Conservation (phyloP, 1,140 invertebrate species). For the Leptonema lineaticorne region DNA sequence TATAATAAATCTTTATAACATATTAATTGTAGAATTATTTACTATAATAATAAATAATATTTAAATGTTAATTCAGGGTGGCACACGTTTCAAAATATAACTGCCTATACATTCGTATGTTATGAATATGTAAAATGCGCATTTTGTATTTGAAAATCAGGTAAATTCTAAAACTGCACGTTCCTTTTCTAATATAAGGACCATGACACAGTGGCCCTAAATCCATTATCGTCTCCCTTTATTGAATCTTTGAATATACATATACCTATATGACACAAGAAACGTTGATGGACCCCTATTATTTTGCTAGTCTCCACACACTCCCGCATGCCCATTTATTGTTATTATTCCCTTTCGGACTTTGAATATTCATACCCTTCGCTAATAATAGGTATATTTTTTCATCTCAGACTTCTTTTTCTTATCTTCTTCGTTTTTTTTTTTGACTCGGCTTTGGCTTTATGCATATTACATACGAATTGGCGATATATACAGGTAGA, state of each 20-base stretch:
- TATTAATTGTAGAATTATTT: too few species aligned
- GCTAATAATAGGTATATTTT: constrained; percentile 28
- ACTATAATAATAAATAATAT: too few species aligned
- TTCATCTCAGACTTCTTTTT: too few species aligned
- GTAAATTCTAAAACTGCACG: constrained; percentile 33
- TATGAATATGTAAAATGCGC: too few species aligned
- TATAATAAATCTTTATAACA: too few species aligned
- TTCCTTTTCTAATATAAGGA: constrained; percentile 16
- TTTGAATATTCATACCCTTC: constrained; percentile 37
- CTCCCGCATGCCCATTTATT: constrained; percentile 35
- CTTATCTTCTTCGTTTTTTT: constrained; percentile 29
- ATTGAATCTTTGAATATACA: neutral
- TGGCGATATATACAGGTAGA: neutral
- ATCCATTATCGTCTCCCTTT: constrained; percentile 36
- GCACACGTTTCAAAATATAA: too few species aligned
- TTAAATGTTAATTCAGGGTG: too few species aligned
- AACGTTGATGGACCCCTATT: constrained; percentile 36
- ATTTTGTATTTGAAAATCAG: constrained; percentile 22
- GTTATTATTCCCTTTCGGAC: constrained; percentile 22
- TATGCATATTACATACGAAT: neutral
- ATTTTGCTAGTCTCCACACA: constrained; percentile 31
- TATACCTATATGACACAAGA: constrained; percentile 19
- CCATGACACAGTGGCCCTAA: constrained; percentile 37
- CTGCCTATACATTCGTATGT: too few species aligned
- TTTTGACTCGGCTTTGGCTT: neutral